Evolutionary conservation across 2,113 vertebrate genomes (phyloP).

Genomic region (Sturnus vulgaris): DNA sequence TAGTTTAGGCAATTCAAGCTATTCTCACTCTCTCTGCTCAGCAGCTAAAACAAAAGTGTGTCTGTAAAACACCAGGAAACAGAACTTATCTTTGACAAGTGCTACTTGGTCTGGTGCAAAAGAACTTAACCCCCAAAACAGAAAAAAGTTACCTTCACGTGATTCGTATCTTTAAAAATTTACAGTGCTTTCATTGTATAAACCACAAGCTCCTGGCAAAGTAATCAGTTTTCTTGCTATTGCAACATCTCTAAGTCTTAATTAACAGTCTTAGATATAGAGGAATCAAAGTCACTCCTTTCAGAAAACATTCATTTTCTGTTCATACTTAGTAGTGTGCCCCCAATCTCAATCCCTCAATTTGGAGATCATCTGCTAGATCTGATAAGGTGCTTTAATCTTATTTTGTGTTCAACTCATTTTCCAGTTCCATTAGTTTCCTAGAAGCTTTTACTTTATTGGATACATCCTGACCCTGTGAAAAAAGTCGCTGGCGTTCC

Average conservation of each 20-base stretch:
- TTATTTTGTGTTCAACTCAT: conserved; percentile 94
- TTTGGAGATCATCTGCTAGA: conserved; percentile 29
- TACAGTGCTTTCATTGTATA: conserved; percentile 84
- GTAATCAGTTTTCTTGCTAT: conserved; percentile 70
- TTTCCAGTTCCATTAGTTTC: conserved; percentile 96
- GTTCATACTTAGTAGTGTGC: conserved; percentile 41
- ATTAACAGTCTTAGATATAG: conserved; percentile 74
- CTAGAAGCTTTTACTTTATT: conserved; percentile 97
- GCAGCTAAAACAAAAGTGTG: conserved; percentile 46
- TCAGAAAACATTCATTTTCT: conserved; percentile 43
- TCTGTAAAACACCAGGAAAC: conserved; percentile 61
- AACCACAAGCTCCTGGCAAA: conserved; percentile 74
- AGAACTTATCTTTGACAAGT: conserved; percentile 56
- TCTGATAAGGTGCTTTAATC: conserved; percentile 52
- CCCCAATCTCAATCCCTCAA: conserved; percentile 29
- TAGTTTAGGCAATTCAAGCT: conserved; percentile 52
- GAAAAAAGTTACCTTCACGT: conserved; percentile 69
- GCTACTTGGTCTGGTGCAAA: conserved; percentile 38
- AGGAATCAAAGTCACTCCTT: conserved; percentile 61
- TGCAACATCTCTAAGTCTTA: conserved; percentile 73
- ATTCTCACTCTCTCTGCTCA: conserved; percentile 58
- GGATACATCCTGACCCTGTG: conserved; percentile 95
- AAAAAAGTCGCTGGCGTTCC: conserved; percentile 97
- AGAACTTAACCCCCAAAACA: conserved; percentile 55
- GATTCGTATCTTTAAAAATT: conserved; percentile 78